These are phyloP conservation scores for Microplitis demolitor DNA, from an alignment of 1,140 invertebrate species.

Conservation along the genomic window DNA sequence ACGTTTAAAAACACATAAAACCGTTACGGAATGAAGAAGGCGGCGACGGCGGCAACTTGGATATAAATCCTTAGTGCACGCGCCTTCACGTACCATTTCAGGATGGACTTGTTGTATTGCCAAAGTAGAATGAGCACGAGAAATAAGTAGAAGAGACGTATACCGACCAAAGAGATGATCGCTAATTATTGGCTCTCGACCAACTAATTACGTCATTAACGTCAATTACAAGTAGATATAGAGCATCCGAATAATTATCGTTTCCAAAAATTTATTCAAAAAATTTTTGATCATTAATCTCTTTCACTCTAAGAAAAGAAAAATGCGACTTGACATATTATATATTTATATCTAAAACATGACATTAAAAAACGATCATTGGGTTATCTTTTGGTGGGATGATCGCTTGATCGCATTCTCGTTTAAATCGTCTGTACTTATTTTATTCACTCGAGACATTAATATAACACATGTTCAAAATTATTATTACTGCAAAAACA, in stretches of 20 bases:
- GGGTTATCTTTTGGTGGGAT: no score
- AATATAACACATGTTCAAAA: conserved; percentile 34
- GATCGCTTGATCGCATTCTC: no score
- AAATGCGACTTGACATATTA: no score
- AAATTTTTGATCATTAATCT: no score
- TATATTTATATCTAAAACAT: no score
- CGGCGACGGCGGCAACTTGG: conserved; percentile 17
- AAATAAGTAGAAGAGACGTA: not conserved
- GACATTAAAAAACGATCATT: no score
- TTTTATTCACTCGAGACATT: no score
- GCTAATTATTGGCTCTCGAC: conserved; percentile 40
- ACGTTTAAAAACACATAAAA: conserved; percentile 22
- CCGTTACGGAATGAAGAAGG: conserved; percentile 7
- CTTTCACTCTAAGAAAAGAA: no score
- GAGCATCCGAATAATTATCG: conserved; percentile 5
- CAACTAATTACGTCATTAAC: conserved; percentile 50
- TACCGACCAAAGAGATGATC: conserved; percentile 15
- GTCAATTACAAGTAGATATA: conserved; percentile 36
- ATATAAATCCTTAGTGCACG: conserved; percentile 38
- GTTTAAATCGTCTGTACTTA: no score
- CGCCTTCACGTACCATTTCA: conserved; percentile 39
- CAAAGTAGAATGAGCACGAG: conserved; percentile 3
- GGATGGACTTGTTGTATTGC: not conserved
- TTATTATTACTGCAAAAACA: conserved; percentile 54
- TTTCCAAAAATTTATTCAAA: no score